Evolutionary conservation across 2,888 invertebrate species (phyloP), one percentile per base, ranked within the genome.

Genomic region (Pseudeuparius sepicola): DNA sequence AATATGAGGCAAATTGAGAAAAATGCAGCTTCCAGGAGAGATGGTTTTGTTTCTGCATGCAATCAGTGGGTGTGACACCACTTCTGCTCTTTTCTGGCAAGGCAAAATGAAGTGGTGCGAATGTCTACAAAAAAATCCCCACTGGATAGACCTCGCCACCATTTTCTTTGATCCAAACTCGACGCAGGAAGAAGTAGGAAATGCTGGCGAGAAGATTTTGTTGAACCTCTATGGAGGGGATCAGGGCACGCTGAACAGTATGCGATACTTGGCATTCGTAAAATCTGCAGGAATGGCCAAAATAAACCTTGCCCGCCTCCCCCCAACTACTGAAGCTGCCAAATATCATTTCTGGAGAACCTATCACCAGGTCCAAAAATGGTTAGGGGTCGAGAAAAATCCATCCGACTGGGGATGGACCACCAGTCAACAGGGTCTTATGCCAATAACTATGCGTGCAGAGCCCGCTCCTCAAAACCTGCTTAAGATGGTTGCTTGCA

Each of bases 381-480:
- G 20, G 20, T 20, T 20, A 20, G 20, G 20, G 20, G 20, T 20
- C 20, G 20, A 20, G 20, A 20, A 20, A 20, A 20, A 20, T 20
- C 20, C 20, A 20, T 20, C 20, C 20, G 20, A 20, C 20, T n/a
- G 20, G 20, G 20, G 20, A 20, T 20, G 20, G 20, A 20, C 20
- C 20, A 20, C 20, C 20, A 20, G 20, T n/a, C n/a, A n/a, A n/a
- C n/a, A n/a, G n/a, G n/a, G n/a, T n/a, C n/a, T n/a, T n/a, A n/a
- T n/a, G n/a, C n/a, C n/a, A n/a, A n/a, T n/a, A n/a, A n/a, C n/a
- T n/a, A n/a, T n/a, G n/a, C n/a, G n/a, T n/a, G n/a, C n/a, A n/a
- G 29, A 29, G 7, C 35, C 35, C 12, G 29, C 29, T n/a, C 20
- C 28, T 9, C 23, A 15, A n/a, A 23, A 35, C 9, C n/a, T 35